A percentile compares a stretch with the other conserved stretches of the same genome.
phyloP scores from a whole-genome alignment of 2,797 vertebrate species.

The Avahi laniger region DNA sequence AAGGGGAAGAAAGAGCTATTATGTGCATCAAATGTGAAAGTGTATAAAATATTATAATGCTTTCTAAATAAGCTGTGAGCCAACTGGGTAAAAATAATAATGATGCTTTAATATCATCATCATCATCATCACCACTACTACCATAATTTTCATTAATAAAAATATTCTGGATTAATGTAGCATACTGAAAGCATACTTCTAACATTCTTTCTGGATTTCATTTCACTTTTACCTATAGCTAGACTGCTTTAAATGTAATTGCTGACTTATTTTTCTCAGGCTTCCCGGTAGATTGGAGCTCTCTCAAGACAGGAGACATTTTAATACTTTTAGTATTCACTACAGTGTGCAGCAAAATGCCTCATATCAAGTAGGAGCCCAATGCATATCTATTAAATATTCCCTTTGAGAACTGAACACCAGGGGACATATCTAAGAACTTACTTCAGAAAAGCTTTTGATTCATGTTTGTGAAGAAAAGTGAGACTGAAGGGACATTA shows the following conservation, averaged over 20 bases:
- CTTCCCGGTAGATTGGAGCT: background rate
- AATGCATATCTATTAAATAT: background rate
- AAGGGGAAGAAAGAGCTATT: background rate
- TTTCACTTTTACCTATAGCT: background rate
- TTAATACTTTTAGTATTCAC: background rate
- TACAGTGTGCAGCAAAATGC: background rate
- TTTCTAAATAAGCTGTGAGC: background rate
- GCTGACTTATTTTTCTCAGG: background rate
- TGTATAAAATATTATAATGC: background rate
- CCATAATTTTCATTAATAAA: background rate
- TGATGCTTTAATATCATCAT: background rate
- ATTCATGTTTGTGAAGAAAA: background rate
- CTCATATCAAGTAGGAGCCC: background rate
- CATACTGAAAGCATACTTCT: background rate
- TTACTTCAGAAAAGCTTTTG: background rate
- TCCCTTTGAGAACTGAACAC: background rate
- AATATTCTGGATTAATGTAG: background rate
- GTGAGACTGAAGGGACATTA: background rate
- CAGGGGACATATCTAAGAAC: background rate
- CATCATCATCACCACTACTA: background rate
- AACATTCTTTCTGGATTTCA: background rate
- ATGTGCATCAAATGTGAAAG: background rate
- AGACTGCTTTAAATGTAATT: background rate
- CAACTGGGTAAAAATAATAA: background rate
- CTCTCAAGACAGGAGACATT: background rate